Conservation (phyloP, 2,797 vertebrate genomes). For the Fundulus diaphanus region DNA sequence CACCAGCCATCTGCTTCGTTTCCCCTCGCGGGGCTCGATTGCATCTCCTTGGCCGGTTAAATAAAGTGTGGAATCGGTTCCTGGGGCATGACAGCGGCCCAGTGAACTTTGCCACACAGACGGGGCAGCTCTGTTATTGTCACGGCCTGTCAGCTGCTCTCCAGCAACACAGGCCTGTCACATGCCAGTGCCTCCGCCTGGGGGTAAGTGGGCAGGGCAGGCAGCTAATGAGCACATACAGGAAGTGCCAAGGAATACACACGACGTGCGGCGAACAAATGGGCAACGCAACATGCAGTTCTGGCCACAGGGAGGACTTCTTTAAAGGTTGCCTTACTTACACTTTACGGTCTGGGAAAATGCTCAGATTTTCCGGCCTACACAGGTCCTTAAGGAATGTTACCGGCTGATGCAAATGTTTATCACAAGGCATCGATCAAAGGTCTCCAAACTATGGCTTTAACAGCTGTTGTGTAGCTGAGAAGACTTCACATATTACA, state of each 20-base stretch:
- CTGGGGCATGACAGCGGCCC: slow-evolving; percentile 47
- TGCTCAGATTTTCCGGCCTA: background rate
- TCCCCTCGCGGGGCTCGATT: slow-evolving; percentile 40
- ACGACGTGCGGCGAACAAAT: background rate
- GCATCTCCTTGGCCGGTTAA: slow-evolving; percentile 52
- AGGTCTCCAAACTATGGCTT: slow-evolving; percentile 12
- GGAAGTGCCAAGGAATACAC: slow-evolving; percentile 13
- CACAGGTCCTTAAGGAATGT: background rate
- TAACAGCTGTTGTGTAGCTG: slow-evolving; percentile 19
- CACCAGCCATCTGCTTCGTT: slow-evolving; percentile 53
- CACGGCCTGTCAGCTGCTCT: slow-evolving; percentile 44
- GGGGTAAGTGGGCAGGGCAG: slow-evolving; percentile 12
- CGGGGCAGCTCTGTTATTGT: slow-evolving; percentile 47
- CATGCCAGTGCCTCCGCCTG: slow-evolving; percentile 34
- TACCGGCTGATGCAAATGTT: slow-evolving; percentile 7
- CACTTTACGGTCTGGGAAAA: background rate
- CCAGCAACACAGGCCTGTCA: slow-evolving; percentile 28
- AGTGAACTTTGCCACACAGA: slow-evolving; percentile 48
- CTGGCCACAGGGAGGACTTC: background rate
- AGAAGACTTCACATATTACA: slow-evolving; percentile 37
- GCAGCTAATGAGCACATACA: background rate
- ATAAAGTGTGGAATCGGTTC: slow-evolving; percentile 62
- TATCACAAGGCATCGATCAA: slow-evolving; percentile 9
- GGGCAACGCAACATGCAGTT: background rate
- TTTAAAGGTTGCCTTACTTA: background rate